phyloP scores from a whole-genome alignment of 2,113 vertebrate species.

The Festucalex cinctus region DNA sequence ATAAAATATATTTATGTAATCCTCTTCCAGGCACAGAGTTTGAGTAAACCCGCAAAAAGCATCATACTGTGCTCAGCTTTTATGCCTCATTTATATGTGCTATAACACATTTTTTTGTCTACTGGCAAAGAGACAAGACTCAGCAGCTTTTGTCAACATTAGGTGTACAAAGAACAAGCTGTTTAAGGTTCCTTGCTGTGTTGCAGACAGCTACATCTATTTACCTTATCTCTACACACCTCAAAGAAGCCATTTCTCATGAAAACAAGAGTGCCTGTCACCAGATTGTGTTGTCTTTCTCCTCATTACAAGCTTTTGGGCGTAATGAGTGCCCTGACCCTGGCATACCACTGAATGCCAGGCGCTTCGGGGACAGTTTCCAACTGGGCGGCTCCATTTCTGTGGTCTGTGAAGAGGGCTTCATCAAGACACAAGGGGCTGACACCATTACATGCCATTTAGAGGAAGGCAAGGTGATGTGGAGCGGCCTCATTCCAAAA shows the following conservation, averaged over 20 bases:
- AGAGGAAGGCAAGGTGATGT: slow-evolving; percentile 91
- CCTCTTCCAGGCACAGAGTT: not conserved
- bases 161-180: slow-evolving; percentile 23
- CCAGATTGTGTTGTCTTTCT: slow-evolving; percentile 43
- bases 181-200: slow-evolving; percentile 4
- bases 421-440: slow-evolving; percentile 96
- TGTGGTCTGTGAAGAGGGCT: slow-evolving; percentile 96
- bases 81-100: not conserved
- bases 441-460: slow-evolving; percentile 94
- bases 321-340: slow-evolving; percentile 97
- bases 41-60: slow-evolving; percentile 4
- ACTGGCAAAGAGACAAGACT: slow-evolving; percentile 8
- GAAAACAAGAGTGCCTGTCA: slow-evolving; percentile 38
- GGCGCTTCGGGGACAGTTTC: slow-evolving; percentile 92
- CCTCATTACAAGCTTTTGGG: slow-evolving; percentile 83
- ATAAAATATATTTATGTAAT: too few relatives aligned
- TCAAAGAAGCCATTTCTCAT: slow-evolving; percentile 44
- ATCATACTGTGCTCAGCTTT: slow-evolving; percentile 2
- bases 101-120: slow-evolving; percentile 7
- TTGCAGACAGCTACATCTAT: slow-evolving; percentile 34
- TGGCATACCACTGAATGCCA: slow-evolving; percentile 90
- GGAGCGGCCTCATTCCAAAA: slow-evolving; percentile 93
- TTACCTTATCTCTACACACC: slow-evolving; percentile 38
- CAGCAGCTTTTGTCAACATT: slow-evolving; percentile 23
- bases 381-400: slow-evolving; percentile 93